A percentile compares a stretch with the other conserved stretches of the same genome.
Evolutionary conservation across 2,113 vertebrate genomes (phyloP).

Genomic region (Planiliza haematocheilus): DNA sequence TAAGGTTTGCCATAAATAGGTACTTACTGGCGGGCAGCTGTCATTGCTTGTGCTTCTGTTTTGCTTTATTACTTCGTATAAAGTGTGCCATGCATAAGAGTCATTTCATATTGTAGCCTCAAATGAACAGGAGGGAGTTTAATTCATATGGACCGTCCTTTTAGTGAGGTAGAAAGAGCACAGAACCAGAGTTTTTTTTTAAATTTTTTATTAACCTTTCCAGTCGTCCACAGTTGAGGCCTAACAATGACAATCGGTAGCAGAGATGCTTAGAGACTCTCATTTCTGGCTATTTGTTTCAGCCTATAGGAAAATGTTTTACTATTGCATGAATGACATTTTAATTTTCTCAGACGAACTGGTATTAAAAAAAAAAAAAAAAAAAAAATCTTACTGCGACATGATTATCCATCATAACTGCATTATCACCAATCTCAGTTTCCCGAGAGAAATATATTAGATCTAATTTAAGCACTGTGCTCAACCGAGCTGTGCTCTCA

Average conservation of each 20-base stretch:
- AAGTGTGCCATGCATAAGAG: slow-evolving; percentile 34
- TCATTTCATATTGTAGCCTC: slow-evolving; percentile 25
- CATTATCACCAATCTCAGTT: slow-evolving; percentile 14
- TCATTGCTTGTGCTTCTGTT: slow-evolving; percentile 44
- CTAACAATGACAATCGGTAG: slow-evolving; percentile 26
- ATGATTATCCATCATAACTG: slow-evolving; percentile 32
- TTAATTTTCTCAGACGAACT: slow-evolving; percentile 21
- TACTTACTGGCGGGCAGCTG: slow-evolving; percentile 58
- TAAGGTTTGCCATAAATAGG: slow-evolving; percentile 60
- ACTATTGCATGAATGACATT: neutral
- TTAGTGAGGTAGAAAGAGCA: slow-evolving; percentile 17
- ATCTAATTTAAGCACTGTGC: slow-evolving; percentile 18
- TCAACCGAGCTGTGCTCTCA: neutral
- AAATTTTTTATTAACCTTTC: no score
- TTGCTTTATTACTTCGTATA: slow-evolving; percentile 58
- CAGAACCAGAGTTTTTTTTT: slow-evolving; percentile 10
- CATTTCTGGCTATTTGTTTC: slow-evolving; percentile 36
- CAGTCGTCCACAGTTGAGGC: slow-evolving; percentile 44
- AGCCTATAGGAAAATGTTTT: slow-evolving; percentile 2
- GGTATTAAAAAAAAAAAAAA: slow-evolving; percentile 23
- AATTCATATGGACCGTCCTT: slow-evolving; percentile 18
- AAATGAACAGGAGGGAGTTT: slow-evolving; percentile 35
- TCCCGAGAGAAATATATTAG: slow-evolving; percentile 22
- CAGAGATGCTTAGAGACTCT: slow-evolving; percentile 35
- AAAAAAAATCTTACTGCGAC: slow-evolving; percentile 7